Evolutionary conservation across 1,140 invertebrate species (phyloP), one percentile per base, ranked within the genome.

Genomic region (Cotesia vestalis): DNA sequence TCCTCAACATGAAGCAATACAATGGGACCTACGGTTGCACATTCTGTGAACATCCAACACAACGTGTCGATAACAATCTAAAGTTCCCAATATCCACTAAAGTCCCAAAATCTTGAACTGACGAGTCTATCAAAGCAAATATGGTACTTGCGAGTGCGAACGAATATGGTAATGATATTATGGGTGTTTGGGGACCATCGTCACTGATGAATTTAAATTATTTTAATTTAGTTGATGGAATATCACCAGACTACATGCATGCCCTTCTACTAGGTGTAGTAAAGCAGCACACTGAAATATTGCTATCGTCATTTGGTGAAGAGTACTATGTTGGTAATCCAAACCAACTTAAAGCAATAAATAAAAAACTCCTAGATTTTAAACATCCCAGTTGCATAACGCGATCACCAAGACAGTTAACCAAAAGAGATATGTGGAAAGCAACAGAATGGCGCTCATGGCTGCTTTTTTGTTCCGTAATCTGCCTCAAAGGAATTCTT

Each of bases 231-330:
- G 72, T 20, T 4, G 53, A 75, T 6, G 75, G 73, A 11, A 78
- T 76, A 73, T 36, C 64, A n/a, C 61, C 72, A 35, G 77, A 78
- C 52, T 70, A 62, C 40, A 72, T 78, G 75, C 76, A 78, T 55
- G n/a, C 38, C 55, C 8, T 62, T 67, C 34, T 78, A 6, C 57
- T 5, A 12, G 27, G 27, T 27, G 27, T 27, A 27, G 27, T 27
- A 27, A 27, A 27, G 27, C 27, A 27, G 27, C 27, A 27, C 27
- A 27, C 27, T 27, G 27, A 27, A 27, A 27, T 27, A 27, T 27
- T 27, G 27, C 27, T 27, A 27, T 27, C 27, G 27, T 2, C 27
- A 27, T 27, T 27, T 27, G 27, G 1, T 27, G 27, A 27, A 27
- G 27, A 27, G 27, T 27, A 27, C 27, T 27, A 27, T 27, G 27